These are phyloP conservation scores for Rhopilema esculentum DNA, from an alignment of 30 jellyfish, hydroid and myxozoan genomes.

Conservation along the genomic window DNA sequence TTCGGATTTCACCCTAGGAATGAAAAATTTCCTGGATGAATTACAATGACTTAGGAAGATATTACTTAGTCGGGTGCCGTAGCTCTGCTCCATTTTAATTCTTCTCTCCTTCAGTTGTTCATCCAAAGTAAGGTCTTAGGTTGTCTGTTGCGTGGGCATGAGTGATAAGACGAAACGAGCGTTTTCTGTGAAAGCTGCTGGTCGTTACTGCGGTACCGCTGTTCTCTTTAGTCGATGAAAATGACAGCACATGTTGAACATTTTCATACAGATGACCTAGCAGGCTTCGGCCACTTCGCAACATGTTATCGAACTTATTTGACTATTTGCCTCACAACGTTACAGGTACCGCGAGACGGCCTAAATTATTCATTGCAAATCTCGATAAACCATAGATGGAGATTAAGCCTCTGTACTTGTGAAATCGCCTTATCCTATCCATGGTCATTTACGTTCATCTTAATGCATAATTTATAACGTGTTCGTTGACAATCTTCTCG, in stretches of 20 bases:
- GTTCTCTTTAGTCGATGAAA: not conserved
- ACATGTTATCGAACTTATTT: not conserved
- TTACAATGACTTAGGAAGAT: no score
- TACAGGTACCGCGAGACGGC: not conserved
- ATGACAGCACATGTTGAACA: no score
- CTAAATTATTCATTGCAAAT: not conserved
- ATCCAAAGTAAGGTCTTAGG: no score
- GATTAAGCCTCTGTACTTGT: not conserved
- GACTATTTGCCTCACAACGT: not conserved
- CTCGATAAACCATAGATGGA: not conserved
- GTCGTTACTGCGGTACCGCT: no score
- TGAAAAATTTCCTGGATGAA: no score
- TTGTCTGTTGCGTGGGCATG: no score
- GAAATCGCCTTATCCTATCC: not conserved
- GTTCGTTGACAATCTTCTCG: not conserved
- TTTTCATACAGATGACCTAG: not conserved
- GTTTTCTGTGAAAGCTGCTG: no score
- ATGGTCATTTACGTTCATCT: not conserved
- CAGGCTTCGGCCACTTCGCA: not conserved
- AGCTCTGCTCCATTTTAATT: no score
- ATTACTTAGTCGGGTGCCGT: no score
- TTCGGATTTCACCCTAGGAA: no score
- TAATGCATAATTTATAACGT: not conserved
- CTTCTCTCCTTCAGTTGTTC: no score
- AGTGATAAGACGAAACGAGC: no score